A percentile compares a stretch with the other conserved stretches of the same genome.
phyloP scores from a whole-genome alignment of 2,113 vertebrate species.

The Illadopsis cleaveri region DNA sequence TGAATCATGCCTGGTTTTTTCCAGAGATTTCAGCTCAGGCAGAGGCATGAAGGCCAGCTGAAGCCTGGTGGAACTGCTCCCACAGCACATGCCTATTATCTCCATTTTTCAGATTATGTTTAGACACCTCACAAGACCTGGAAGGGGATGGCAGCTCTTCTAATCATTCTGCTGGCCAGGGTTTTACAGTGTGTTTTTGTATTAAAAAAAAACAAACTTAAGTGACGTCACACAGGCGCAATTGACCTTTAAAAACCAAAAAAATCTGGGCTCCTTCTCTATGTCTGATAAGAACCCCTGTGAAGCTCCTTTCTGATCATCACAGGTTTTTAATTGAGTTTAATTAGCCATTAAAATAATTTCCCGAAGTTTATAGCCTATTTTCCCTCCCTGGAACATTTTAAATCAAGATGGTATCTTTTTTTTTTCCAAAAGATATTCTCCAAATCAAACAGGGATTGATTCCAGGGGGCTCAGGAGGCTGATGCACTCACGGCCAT shows the following conservation, averaged over 20 bases:
- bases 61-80: background rate
- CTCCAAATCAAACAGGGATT: background rate
- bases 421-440: background rate
- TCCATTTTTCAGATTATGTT: background rate
- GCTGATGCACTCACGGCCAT: background rate
- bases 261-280: background rate
- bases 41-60: background rate
- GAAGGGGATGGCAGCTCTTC: background rate
- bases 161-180: background rate
- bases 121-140: background rate
- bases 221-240: rapidly evolving
- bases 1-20: background rate
- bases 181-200: background rate
- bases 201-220: background rate
- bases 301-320: background rate
- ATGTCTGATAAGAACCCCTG: background rate
- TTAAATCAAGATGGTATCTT: background rate
- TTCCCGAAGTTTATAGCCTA: background rate
- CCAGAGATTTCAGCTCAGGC: background rate
- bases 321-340: background rate
- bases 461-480: background rate
- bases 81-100: background rate
- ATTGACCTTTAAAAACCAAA: background rate
- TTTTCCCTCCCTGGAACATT: conserved; percentile 3
- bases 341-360: conserved; percentile 28